phyloP scores from a whole-genome alignment of 2,113 vertebrate species.

The Megaceryle maxima region DNA sequence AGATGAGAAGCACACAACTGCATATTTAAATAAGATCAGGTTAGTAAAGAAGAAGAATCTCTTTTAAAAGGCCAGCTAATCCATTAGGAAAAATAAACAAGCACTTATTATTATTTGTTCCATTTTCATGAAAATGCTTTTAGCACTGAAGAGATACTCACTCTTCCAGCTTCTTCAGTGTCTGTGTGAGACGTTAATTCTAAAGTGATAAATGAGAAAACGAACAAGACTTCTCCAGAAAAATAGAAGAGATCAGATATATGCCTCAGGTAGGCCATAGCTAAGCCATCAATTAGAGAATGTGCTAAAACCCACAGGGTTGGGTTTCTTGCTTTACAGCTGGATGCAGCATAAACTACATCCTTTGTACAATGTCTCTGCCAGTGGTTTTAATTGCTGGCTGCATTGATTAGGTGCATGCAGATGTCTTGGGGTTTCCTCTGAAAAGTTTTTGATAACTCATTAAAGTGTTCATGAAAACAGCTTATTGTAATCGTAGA shows the following conservation, averaged over 20 bases:
- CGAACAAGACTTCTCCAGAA: not conserved
- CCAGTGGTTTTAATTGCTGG: not conserved
- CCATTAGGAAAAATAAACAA: not conserved
- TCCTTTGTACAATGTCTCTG: not conserved
- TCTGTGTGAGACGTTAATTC: not conserved
- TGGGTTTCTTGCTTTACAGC: not conserved
- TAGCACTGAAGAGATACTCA: not conserved
- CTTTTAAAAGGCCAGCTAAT: not conserved
- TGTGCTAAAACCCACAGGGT: not conserved
- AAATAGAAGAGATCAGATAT: not conserved
- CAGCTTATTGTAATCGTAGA: fast-evolving
- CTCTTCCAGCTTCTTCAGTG: not conserved
- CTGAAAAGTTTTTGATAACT: not conserved
- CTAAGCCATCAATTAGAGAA: not conserved
- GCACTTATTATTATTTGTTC: not conserved
- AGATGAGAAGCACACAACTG: not conserved
- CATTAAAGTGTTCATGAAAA: not conserved
- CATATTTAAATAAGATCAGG: not conserved
- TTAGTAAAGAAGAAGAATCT: not conserved
- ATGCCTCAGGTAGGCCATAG: not conserved
- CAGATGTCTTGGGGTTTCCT: not conserved
- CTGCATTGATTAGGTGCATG: not conserved
- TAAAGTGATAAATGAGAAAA: not conserved
- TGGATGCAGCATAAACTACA: not conserved
- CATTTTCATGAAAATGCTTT: not conserved